These are phyloP conservation scores for Acanthoscelides obtectus DNA, from an alignment of 2,888 invertebrate genomes.

Conservation along the genomic window DNA sequence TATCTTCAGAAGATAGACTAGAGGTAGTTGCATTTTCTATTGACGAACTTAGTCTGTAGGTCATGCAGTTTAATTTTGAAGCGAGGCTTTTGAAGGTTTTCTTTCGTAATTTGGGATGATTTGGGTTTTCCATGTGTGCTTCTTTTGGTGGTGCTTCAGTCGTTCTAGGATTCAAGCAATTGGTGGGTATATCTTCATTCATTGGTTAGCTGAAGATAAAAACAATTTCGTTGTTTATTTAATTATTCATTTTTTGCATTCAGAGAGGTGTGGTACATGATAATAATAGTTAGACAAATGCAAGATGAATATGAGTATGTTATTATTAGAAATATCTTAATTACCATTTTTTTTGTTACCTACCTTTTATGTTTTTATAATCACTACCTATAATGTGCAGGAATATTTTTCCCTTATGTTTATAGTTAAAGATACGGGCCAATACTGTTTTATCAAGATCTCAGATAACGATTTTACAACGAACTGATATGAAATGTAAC, in stretches of 20 bases:
- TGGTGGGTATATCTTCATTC: no score
- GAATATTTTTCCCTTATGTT: neutral
- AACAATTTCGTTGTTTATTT: no score
- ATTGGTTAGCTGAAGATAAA: no score
- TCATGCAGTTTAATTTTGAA: neutral
- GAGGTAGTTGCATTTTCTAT: neutral
- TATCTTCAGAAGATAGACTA: neutral
- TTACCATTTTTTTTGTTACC: neutral
- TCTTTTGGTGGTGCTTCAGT: no score
- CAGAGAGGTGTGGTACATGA: no score
- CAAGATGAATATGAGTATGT: no score
- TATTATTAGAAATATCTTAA: no score
- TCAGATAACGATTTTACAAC: neutral
- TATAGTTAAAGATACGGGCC: neutral
- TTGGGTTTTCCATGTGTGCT: no score
- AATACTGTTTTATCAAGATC: neutral
- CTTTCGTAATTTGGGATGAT: neutral
- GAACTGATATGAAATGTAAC: neutral
- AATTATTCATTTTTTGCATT: no score
- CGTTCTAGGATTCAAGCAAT: no score
- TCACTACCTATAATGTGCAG: neutral
- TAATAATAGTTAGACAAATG: no score
- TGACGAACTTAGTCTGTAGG: neutral
- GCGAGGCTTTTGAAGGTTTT: neutral
- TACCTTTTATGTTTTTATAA: neutral